phyloP scores from a whole-genome alignment of 92 coral and sea anemone species.

The Paramuricea clavata region DNA sequence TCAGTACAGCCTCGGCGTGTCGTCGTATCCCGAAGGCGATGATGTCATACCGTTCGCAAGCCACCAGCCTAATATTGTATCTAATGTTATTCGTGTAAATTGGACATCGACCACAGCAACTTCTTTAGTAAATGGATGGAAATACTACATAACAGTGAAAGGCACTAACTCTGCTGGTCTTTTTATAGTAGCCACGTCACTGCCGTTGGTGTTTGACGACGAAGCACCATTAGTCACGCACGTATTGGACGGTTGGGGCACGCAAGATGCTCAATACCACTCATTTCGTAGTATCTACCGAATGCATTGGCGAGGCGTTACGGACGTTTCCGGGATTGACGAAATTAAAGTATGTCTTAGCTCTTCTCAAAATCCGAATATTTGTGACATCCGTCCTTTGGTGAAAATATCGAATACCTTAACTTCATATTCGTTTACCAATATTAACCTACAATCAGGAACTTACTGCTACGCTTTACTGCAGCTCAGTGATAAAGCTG shows the following conservation, averaged over 20 bases:
- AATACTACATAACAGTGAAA: constrained; percentile 81
- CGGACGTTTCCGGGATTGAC: constrained; percentile 80
- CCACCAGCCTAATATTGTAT: constrained; percentile 47
- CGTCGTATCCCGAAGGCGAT: constrained; percentile 89
- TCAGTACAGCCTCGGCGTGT: constrained; percentile 82
- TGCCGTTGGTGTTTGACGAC: constrained; percentile 78
- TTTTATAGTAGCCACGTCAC: constrained; percentile 74
- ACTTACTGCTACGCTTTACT: constrained; percentile 78
- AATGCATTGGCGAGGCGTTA: constrained; percentile 89
- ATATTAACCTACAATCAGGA: constrained; percentile 80
- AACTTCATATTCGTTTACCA: constrained; percentile 74
- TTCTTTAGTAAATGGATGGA: constrained; percentile 71
- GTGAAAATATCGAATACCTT: constrained; percentile 64
- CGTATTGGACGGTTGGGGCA: constrained; percentile 94
- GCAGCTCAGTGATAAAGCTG: constrained; percentile 79
- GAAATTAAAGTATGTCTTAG: constrained; percentile 78
- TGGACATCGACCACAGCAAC: constrained; percentile 75
- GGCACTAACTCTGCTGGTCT: constrained; percentile 87
- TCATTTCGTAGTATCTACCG: constrained; percentile 79
- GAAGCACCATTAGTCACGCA: constrained; percentile 81
- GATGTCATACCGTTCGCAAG: constrained; percentile 71
- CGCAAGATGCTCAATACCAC: constrained; percentile 82
- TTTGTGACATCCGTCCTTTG: constrained; percentile 73
- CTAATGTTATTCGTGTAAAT: constrained; percentile 72
- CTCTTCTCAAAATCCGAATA: constrained; percentile 52